phyloP scores from a whole-genome alignment of 2,113 vertebrate species.

The Parotia lawesii region DNA sequence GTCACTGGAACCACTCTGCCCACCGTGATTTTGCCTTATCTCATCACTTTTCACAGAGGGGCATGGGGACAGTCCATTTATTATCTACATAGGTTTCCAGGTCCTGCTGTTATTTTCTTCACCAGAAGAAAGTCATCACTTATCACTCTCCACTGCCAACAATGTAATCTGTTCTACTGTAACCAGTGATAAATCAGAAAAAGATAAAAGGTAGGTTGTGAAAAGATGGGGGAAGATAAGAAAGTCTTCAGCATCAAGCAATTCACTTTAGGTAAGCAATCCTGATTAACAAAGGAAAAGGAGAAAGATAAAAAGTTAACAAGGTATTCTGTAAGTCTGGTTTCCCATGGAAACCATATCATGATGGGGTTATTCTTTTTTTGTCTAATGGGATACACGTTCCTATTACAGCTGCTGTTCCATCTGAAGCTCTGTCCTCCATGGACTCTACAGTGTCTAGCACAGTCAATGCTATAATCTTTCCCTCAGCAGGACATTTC shows the following conservation, averaged over 20 bases:
- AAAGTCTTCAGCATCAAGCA: conserved; percentile 12
- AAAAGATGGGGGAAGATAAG: not conserved
- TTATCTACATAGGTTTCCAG: not conserved
- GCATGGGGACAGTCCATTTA: not conserved
- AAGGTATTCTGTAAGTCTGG: not conserved
- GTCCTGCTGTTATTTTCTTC: not conserved
- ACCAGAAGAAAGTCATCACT: not conserved
- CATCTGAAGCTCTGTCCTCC: not conserved
- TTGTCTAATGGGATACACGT: not conserved
- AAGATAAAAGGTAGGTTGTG: not conserved
- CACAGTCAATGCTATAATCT: not conserved
- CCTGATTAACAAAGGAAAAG: not conserved
- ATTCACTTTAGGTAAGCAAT: conserved; percentile 24
- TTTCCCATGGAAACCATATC: conserved; percentile 37
- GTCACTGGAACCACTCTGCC: not conserved
- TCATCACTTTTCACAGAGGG: not conserved
- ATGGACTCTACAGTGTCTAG: not conserved
- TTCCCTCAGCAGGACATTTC: not conserved
- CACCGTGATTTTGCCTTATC: not conserved
- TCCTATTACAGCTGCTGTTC: not conserved
- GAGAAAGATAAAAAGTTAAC: conserved; percentile 30
- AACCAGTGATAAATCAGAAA: conserved; percentile 26
- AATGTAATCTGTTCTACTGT: not conserved
- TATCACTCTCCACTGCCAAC: not conserved
- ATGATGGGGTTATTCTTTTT: not conserved